phyloP scores from a whole-genome alignment of 2,888 invertebrate genomes.

The Epinotia ramella region DNA sequence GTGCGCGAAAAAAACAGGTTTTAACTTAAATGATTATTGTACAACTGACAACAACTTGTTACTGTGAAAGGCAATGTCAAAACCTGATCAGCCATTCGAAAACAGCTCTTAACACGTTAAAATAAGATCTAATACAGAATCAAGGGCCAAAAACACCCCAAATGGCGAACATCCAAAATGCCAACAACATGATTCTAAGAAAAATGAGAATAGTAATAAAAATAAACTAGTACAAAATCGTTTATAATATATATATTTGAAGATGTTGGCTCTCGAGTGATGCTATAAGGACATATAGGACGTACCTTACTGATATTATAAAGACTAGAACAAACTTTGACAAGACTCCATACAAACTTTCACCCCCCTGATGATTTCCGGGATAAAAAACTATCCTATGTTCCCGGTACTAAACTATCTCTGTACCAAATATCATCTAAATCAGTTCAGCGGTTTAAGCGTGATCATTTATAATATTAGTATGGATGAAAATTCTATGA shows the following conservation, averaged over 20 bases:
- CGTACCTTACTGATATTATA: neutral
- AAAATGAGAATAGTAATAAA: slow-evolving; percentile 67
- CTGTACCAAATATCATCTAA: too few relatives aligned
- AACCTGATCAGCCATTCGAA: neutral
- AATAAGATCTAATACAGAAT: slow-evolving; percentile 5
- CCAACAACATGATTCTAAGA: slow-evolving; percentile 70
- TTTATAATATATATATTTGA: slow-evolving; percentile 17
- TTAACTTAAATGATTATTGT: neutral
- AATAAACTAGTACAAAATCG: slow-evolving; percentile 60
- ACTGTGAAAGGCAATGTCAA: neutral
- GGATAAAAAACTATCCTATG: too few relatives aligned
- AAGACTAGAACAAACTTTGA: too few relatives aligned
- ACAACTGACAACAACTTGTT: neutral
- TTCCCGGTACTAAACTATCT: too few relatives aligned
- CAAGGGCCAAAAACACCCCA: slow-evolving; percentile 17
- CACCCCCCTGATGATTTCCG: too few relatives aligned
- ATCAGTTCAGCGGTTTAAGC: too few relatives aligned
- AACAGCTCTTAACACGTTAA: slow-evolving; percentile 14
- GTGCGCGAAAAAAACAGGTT: neutral
- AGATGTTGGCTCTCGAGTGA: neutral
- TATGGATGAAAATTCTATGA: too few relatives aligned
- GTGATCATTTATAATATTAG: too few relatives aligned
- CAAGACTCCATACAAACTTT: too few relatives aligned
- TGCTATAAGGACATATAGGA: neutral
- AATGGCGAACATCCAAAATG: slow-evolving; percentile 43